A percentile compares a stretch with the other conserved stretches of the same genome.
Conservation (phyloP, 2,888 invertebrate species). For the Drosophila tripunctata region DNA sequence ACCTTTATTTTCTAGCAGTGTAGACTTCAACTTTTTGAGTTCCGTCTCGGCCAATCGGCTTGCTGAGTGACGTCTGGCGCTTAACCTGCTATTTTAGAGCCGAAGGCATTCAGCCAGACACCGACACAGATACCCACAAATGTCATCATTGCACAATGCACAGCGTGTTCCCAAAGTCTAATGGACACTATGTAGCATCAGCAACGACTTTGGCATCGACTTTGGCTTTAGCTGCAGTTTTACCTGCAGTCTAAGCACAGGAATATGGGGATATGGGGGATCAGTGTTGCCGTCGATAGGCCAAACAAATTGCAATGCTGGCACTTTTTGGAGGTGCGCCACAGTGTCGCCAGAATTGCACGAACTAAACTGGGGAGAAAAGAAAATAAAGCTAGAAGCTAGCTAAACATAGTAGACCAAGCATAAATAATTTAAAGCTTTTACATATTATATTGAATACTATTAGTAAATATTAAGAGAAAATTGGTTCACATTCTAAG, state of each 20-base stretch:
- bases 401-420: background rate
- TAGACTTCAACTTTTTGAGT: slow-evolving; percentile 12
- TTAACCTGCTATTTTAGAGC: slow-evolving; percentile 32
- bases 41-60: slow-evolving; percentile 19
- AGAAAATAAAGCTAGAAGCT: too few species aligned
- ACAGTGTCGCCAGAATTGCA: background rate
- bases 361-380: background rate
- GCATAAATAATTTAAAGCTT: too few species aligned
- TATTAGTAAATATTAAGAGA: too few species aligned
- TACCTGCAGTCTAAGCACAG: too few species aligned
- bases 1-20: background rate
- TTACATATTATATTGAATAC: too few species aligned
- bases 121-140: slow-evolving; percentile 58
- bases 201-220: slow-evolving; percentile 4
- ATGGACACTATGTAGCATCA: slow-evolving; percentile 48
- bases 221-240: background rate
- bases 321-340: background rate
- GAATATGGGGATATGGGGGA: slow-evolving; percentile 15
- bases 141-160: slow-evolving; percentile 61
- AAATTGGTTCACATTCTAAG: too few species aligned
- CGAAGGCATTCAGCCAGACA: slow-evolving; percentile 28
- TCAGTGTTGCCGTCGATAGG: slow-evolving; percentile 28
- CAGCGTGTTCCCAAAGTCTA: slow-evolving; percentile 47
- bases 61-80: slow-evolving; percentile 43
- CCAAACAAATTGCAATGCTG: slow-evolving; percentile 51